Base-by-base conservation (phyloP, 2,888 invertebrate genomes). In the Drosophila incognita region DNA sequence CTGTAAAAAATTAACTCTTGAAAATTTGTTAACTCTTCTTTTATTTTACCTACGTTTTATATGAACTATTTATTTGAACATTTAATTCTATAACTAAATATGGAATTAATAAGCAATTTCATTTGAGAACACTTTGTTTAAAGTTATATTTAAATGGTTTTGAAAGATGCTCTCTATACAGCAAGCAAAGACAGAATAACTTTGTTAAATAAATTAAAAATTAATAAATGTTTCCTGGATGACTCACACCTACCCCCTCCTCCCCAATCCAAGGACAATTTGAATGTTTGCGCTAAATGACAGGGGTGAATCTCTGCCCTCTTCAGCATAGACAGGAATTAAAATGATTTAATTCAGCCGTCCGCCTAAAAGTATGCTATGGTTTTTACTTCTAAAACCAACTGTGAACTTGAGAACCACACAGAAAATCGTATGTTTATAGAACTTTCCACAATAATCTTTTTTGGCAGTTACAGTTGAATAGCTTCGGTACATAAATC, bases 401-500 rank as follows among this genome's bases (percentile, higher is more conserved):
- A 38, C 38, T 4, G 38, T 4, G 38, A 0, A 21, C 42, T 6
- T 13, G 11, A 13, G 0, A 42, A 6, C 21, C 2, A 42, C 11
- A 21, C 42, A n/a, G 2, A 10, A 40, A n/a, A 2, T n/a, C 0
- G 0, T 0, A n/a, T 40, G 2, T n/a, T n/a, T 10, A n/a, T 11
- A 11, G 10, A 40, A 1, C n/a, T 33, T 33, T 4, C 33, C 10
- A 33, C 33, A 3, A 33, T 33, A 33, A 10, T 33, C 10, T 33
- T 3, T 33, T 33, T 10, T 33, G 33, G 10, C 33, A 33, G 33
- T 33, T 10, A 4, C 33, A 33, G 33, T 33, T 33, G 33, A 31
- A 2, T 21, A 21, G 11, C 40, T 40, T 40, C 4, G 10, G 2
- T 40, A 62, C 27, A 67, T 51, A 51, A 62, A 58, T 24, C 18